Evolutionary conservation across 2,888 invertebrate species (phyloP).

Genomic region (Muschampia staudingeri): DNA sequence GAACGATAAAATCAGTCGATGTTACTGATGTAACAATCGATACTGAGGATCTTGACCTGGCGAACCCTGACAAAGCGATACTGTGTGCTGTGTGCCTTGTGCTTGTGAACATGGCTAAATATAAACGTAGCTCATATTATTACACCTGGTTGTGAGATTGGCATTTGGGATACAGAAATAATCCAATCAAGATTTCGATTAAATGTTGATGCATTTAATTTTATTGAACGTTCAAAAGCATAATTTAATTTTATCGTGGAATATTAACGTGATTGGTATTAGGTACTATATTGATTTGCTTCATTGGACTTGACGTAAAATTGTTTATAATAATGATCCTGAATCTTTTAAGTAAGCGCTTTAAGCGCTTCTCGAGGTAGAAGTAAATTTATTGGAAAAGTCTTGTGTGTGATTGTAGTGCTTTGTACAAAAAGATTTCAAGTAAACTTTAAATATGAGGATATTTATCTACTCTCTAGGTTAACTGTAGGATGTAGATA

Average conservation of each 20-base stretch:
- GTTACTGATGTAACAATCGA: constrained; percentile 35
- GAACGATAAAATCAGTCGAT: constrained; percentile 42
- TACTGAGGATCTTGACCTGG: constrained; percentile 40
- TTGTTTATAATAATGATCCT: not conserved
- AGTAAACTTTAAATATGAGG: too few species aligned
- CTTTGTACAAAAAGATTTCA: too few species aligned
- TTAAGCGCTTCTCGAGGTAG: not conserved
- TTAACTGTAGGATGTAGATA: too few species aligned
- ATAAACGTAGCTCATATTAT: not conserved
- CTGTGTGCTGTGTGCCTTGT: not conserved
- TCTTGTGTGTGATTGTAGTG: too few species aligned
- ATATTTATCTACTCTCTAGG: too few species aligned
- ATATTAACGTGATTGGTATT: not conserved
- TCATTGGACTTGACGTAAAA: not conserved
- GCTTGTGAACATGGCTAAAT: not conserved
- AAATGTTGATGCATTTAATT: too few species aligned
- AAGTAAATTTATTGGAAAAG: too few species aligned
- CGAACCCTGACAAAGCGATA: constrained; percentile 11
- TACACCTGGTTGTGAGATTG: not conserved
- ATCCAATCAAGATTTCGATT: too few species aligned
- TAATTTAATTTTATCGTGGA: not conserved
- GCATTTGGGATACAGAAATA: not conserved
- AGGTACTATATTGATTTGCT: not conserved
- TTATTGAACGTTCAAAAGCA: not conserved
- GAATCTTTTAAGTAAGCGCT: not conserved